A percentile compares a stretch with the other conserved stretches of the same genome.
Evolutionary conservation across 2,797 vertebrate genomes (phyloP).

Genomic region (Apodemus agrarius): DNA sequence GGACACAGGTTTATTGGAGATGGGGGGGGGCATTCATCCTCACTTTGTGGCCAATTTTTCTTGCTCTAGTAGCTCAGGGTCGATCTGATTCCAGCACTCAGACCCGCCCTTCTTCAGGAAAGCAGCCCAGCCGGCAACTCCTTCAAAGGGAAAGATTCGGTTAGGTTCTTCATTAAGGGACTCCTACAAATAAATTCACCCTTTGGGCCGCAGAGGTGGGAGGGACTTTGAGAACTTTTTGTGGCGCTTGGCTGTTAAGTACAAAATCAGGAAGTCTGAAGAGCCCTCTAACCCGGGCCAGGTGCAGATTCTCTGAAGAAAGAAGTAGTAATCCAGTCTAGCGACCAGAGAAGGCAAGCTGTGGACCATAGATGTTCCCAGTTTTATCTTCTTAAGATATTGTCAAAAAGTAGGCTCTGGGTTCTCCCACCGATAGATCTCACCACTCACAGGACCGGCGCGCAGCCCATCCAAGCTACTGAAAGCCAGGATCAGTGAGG

Average conservation of each 20-base stretch:
- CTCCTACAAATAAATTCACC: conserved; percentile 44
- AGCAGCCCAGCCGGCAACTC: neutral
- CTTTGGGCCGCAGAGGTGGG: neutral
- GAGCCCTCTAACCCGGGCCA: neutral
- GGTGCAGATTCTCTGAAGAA: conserved; percentile 44
- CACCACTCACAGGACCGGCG: conserved; percentile 73
- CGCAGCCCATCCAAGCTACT: conserved; percentile 76
- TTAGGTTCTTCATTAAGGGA: neutral
- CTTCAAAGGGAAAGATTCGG: conserved; percentile 22
- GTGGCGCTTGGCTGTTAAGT: conserved; percentile 24
- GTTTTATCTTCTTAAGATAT: conserved; percentile 66
- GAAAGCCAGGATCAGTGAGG: conserved; percentile 78
- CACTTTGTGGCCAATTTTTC: conserved; percentile 54
- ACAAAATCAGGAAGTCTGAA: neutral
- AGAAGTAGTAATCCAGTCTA: conserved; percentile 64
- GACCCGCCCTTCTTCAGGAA: conserved; percentile 38
- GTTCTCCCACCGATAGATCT: conserved; percentile 81
- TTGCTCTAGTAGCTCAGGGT: conserved; percentile 37
- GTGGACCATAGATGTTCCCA: conserved; percentile 58
- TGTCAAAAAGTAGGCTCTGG: conserved; percentile 69
- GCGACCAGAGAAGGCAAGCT: conserved; percentile 30
- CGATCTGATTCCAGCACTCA: neutral
- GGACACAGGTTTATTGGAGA: neutral
- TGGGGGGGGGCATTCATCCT: neutral
- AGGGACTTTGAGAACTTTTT: conserved; percentile 45